Conservation (phyloP, 2,888 invertebrate genomes). For the Eristalis intricaria region DNA sequence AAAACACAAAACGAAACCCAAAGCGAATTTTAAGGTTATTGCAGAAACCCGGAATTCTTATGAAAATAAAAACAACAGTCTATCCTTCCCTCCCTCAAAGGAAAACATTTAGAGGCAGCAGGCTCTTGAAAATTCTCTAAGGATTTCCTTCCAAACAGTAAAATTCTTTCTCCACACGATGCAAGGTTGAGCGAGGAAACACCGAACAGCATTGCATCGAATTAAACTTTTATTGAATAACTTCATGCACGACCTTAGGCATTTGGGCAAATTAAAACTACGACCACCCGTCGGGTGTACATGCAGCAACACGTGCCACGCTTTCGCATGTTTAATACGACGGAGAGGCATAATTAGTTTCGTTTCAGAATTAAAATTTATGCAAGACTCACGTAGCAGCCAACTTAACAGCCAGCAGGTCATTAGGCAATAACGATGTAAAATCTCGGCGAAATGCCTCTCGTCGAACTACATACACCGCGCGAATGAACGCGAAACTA, state of each 20-base stretch:
- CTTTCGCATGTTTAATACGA: background rate
- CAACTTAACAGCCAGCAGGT: background rate
- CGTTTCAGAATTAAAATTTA: slow-evolving; percentile 13
- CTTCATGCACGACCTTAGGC: background rate
- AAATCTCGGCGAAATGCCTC: background rate
- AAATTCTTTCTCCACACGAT: background rate
- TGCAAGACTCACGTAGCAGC: slow-evolving; percentile 11
- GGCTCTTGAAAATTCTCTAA: background rate
- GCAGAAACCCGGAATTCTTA: background rate
- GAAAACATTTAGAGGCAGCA: background rate
- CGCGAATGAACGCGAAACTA: slow-evolving; percentile 4
- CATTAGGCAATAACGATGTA: slow-evolving; percentile 14
- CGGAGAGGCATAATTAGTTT: background rate
- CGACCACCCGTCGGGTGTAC: background rate
- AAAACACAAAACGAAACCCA: too few species aligned
- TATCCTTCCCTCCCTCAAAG: background rate
- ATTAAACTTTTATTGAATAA: background rate
- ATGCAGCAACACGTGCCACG: background rate
- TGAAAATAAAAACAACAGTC: background rate
- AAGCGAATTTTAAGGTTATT: background rate
- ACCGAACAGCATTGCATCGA: background rate
- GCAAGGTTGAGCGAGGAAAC: too few species aligned
- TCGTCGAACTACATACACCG: background rate
- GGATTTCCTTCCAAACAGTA: background rate
- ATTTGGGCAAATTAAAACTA: background rate